Evolutionary conservation across 2,888 invertebrate species (phyloP), one percentile per base, ranked within the genome.

Genomic region (Himalopsyche anomala): DNA sequence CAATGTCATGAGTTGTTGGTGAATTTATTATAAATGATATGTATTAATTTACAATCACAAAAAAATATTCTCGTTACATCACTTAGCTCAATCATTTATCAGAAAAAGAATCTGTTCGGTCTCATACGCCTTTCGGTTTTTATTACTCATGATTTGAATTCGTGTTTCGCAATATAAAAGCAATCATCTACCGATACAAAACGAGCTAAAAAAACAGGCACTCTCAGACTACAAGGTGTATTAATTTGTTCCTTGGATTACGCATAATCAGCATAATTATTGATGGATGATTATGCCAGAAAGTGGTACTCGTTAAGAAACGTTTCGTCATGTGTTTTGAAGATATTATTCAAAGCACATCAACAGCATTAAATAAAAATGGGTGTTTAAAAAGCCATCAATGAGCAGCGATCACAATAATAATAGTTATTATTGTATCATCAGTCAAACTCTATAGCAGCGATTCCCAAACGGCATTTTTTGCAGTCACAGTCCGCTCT

Each of bases 91-190:
- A 19, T 62, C 19, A 62, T 62, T 62, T 62, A 62, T 62, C 62
- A 62, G 62, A 62, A 28, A 51, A 51, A 28, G 62, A 62, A 62
- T 62, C 62, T 62, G 62, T 62, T 62, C 62, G 62, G 28, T 28
- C 28, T 62, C 62, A 62, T 62, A 62, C 62, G 62, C 62, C 62
- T 62, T 62, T 62, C 28, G 28, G 62, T 19, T 62, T 62, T 62
- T 62, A 62, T 62, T 62, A 19, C 62, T 62, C 62, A 62, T 62
- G 62, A 62, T 62, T 62, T 19, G 62, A 62, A 62, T 62, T 62
- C 62, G 62, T 62, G 62, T 62, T 62, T 62, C 62, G 62, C 62
- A 62, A 62, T 62, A 62, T 19, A 62, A 62, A 62, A 62, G 62
- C 62, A 62, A 62, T 62, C 62, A 62, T 62, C 28, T 19, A 62